Conservation (phyloP, 2,888 invertebrate species). For the Endotricha flammealis region DNA sequence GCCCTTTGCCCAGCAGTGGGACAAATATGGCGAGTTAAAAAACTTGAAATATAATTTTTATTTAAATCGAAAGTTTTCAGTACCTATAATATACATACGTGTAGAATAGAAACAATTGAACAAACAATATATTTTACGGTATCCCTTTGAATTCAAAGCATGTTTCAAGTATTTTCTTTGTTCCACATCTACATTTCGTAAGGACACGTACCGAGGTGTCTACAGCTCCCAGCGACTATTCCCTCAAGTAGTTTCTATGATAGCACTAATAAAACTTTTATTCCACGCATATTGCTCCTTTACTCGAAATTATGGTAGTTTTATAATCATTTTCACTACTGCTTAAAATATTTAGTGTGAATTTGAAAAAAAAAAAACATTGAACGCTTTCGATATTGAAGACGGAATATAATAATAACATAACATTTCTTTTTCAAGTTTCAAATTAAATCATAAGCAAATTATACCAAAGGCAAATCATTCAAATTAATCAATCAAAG, state of each 20-base stretch:
- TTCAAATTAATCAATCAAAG: no score
- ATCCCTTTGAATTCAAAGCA: slow-evolving; percentile 1
- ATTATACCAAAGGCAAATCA: no score
- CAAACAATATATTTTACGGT: neutral
- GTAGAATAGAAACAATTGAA: slow-evolving; percentile 1
- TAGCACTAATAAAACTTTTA: slow-evolving; percentile 11
- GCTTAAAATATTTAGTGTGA: neutral
- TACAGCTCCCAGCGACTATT: slow-evolving; percentile 5
- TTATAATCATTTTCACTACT: neutral
- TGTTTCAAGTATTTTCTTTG: slow-evolving; percentile 6
- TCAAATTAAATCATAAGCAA: no score
- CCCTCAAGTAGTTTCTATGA: slow-evolving; percentile 9
- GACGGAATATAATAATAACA: no score
- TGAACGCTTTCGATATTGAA: no score
- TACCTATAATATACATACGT: no score
- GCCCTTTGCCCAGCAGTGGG: no score
- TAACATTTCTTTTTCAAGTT: no score
- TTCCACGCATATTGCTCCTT: slow-evolving; percentile 9
- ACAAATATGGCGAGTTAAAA: no score
- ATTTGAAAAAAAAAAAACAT: no score
- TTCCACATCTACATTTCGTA: slow-evolving; percentile 7
- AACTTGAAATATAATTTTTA: no score
- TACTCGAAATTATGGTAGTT: slow-evolving; percentile 5
- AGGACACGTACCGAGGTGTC: slow-evolving; percentile 5
- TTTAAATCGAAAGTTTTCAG: no score